Conservation (phyloP, 2,797 vertebrate genomes). For the Enteromius afrohamiltoni region DNA sequence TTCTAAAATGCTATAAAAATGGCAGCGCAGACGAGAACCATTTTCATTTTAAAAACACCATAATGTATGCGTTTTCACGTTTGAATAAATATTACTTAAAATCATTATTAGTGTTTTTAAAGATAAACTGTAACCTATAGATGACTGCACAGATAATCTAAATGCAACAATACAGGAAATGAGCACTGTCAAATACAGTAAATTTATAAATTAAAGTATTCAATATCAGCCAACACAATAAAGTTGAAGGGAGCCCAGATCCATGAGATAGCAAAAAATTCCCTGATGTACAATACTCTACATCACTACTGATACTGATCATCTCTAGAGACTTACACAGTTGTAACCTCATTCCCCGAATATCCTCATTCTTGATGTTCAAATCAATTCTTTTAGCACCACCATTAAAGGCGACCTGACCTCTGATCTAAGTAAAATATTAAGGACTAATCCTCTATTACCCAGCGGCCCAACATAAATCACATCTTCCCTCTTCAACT, state of each 20-base stretch:
- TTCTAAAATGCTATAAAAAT: neutral
- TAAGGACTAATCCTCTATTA: slow-evolving; percentile 40
- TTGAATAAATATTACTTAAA: neutral
- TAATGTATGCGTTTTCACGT: neutral
- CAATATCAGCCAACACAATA: neutral
- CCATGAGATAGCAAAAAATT: neutral
- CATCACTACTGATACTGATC: neutral
- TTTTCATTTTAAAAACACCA: neutral
- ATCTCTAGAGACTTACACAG: neutral
- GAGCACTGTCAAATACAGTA: neutral
- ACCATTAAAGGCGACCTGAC: slow-evolving; percentile 19
- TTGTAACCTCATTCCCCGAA: slow-evolving; percentile 4
- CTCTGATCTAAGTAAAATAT: slow-evolving; percentile 39
- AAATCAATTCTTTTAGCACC: slow-evolving; percentile 41
- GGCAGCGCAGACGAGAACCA: neutral
- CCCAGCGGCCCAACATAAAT: slow-evolving; percentile 36
- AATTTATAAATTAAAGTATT: neutral
- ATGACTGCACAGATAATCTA: neutral
- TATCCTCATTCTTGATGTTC: slow-evolving; percentile 7
- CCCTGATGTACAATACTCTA: neutral
- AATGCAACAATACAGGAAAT: neutral
- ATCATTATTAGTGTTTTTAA: neutral
- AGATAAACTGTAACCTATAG: neutral
- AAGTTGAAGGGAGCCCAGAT: neutral
- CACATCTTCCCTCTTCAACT: slow-evolving; percentile 25